A percentile compares a stretch with the other conserved stretches of the same genome.
phyloP scores from a whole-genome alignment of 2,113 vertebrate species.

The Colius striatus region DNA sequence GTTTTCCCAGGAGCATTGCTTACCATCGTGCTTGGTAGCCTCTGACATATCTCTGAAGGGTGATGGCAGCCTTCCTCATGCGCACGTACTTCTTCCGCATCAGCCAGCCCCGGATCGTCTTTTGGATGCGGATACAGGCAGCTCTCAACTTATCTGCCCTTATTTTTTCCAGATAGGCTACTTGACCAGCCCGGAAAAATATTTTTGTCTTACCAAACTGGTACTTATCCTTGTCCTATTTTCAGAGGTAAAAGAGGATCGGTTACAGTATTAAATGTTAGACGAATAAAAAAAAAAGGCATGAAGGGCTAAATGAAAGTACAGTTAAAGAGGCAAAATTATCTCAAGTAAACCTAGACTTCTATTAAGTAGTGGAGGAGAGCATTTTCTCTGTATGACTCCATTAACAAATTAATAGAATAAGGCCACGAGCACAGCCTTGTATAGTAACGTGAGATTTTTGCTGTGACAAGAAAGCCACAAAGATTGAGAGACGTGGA shows the following conservation, averaged over 20 bases:
- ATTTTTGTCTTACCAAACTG: slow-evolving; percentile 99
- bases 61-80: slow-evolving; percentile 87
- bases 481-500: neutral
- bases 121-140: slow-evolving; percentile 97
- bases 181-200: slow-evolving; percentile 98
- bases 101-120: slow-evolving; percentile 96
- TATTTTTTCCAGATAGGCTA: slow-evolving; percentile 96
- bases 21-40: slow-evolving; percentile 96
- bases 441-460: slow-evolving; percentile 3
- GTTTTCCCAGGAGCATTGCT: slow-evolving; percentile 41
- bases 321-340: slow-evolving; percentile 52
- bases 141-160: slow-evolving; percentile 93
- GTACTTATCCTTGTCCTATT: slow-evolving; percentile 97
- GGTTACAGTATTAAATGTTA: slow-evolving; percentile 37
- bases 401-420: neutral
- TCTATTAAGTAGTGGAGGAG: slow-evolving; percentile 30
- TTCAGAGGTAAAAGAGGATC: slow-evolving; percentile 68
- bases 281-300: neutral
- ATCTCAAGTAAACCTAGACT: slow-evolving; percentile 21
- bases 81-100: slow-evolving; percentile 93
- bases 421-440: slow-evolving; percentile 25
- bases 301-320: slow-evolving; percentile 45
- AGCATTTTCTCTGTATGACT: neutral
- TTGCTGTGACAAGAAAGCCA: slow-evolving; percentile 15
- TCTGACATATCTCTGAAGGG: slow-evolving; percentile 91